Conservation (phyloP, 2,888 invertebrate genomes). For the Orthosia incerta region DNA sequence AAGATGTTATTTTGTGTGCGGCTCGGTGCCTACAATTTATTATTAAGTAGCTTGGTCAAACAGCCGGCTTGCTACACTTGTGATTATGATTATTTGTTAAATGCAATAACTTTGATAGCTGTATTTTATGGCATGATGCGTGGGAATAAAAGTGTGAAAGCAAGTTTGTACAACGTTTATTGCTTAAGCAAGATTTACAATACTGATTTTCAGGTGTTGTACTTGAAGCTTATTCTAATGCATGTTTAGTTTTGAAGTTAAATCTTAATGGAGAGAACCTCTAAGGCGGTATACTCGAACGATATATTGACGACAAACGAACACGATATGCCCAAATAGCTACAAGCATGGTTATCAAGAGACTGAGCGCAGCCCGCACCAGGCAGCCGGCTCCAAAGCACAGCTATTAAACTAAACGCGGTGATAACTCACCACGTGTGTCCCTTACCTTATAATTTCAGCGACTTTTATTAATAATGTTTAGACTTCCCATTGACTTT, state of each 20-base stretch:
- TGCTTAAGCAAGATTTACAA: slow-evolving; percentile 1
- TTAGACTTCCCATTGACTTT: slow-evolving; percentile 76
- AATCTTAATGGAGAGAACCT: slow-evolving; percentile 32
- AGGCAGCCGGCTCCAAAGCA: slow-evolving; percentile 72
- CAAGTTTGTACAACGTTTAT: slow-evolving; percentile 15
- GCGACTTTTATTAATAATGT: slow-evolving; percentile 82
- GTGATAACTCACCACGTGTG: slow-evolving; percentile 82
- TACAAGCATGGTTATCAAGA: slow-evolving; percentile 75
- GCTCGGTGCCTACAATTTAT: slow-evolving; percentile 62
- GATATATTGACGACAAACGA: slow-evolving; percentile 78
- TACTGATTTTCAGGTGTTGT: neutral
- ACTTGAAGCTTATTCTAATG: neutral
- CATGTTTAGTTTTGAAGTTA: neutral
- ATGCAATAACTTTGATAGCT: slow-evolving; percentile 60
- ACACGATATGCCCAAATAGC: slow-evolving; percentile 77
- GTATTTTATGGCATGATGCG: slow-evolving; percentile 47
- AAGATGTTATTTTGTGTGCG: slow-evolving; percentile 66
- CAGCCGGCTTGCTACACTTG: slow-evolving; percentile 47
- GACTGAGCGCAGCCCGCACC: slow-evolving; percentile 74
- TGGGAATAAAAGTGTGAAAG: slow-evolving; percentile 54
- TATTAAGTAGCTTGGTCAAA: slow-evolving; percentile 63
- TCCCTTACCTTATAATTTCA: slow-evolving; percentile 84
- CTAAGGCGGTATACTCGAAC: slow-evolving; percentile 33
- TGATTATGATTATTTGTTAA: slow-evolving; percentile 66
- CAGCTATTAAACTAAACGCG: slow-evolving; percentile 85